Percentiles rank a stretch among this genome's conserved stretches.
These are phyloP conservation scores for Nemotelus nigrinus DNA, from an alignment of 2,888 invertebrate species.

Conservation along the genomic window DNA sequence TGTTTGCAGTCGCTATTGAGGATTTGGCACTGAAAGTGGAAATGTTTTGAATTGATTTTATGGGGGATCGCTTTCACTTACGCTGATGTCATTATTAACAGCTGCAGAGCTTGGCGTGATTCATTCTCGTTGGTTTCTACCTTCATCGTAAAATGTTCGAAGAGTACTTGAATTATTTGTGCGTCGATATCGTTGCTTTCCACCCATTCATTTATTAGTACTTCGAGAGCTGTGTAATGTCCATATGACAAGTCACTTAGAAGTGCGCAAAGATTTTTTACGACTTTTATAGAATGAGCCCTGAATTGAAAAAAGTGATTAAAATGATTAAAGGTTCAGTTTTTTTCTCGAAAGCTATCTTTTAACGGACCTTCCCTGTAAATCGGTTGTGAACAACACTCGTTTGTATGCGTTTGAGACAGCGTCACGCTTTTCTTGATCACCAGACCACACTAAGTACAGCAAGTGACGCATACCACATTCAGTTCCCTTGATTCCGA, in stretches of 20 bases:
- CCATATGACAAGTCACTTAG: slow-evolving; percentile 68
- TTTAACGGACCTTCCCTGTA: slow-evolving; percentile 55
- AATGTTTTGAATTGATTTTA: not conserved
- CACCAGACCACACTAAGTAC: slow-evolving; percentile 81
- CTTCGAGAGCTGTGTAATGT: slow-evolving; percentile 71
- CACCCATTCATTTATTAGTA: slow-evolving; percentile 72
- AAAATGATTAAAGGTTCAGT: not conserved
- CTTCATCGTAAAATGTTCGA: slow-evolving; percentile 84
- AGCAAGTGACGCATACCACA: slow-evolving; percentile 81
- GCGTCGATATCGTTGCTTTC: slow-evolving; percentile 69
- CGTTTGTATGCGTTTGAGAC: slow-evolving; percentile 80
- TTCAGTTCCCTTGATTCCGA: slow-evolving; percentile 78
- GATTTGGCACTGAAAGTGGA: slow-evolving; percentile 67
- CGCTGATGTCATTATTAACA: slow-evolving; percentile 81
- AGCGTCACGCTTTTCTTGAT: slow-evolving; percentile 77
- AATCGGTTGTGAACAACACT: slow-evolving; percentile 60
- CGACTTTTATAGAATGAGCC: slow-evolving; percentile 68
- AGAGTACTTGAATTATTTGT: slow-evolving; percentile 75
- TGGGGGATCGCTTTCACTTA: slow-evolving; percentile 54
- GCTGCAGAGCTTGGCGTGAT: slow-evolving; percentile 76
- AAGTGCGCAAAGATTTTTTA: slow-evolving; percentile 70
- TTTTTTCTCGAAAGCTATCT: not conserved
- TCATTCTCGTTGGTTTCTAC: slow-evolving; percentile 76
- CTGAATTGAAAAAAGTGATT: slow-evolving; percentile 57
- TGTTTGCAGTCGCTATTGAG: slow-evolving; percentile 73